These are phyloP conservation scores for Drosophila limbata DNA, from an alignment of 2,888 invertebrate genomes.

Conservation along the genomic window DNA sequence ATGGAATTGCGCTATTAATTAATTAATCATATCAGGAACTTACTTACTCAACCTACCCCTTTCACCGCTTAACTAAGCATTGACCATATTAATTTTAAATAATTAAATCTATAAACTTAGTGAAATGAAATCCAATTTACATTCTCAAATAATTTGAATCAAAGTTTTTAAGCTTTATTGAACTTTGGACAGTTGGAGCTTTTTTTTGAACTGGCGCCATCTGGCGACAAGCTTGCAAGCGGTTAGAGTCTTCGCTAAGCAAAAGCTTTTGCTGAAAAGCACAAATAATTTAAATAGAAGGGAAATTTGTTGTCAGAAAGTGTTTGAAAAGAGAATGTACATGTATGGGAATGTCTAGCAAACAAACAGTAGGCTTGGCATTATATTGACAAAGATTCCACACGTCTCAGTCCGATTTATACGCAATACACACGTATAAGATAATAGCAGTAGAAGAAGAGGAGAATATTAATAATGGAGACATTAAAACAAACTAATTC, in stretches of 20 bases:
- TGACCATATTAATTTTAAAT: too few species aligned
- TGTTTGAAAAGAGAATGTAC: background rate
- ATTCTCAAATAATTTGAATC: too few species aligned
- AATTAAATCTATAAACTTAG: too few species aligned
- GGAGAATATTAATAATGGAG: background rate
- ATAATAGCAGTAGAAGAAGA: background rate
- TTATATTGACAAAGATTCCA: background rate
- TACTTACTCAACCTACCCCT: too few species aligned
- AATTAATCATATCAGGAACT: too few species aligned
- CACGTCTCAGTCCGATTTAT: background rate
- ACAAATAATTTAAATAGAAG: conserved; percentile 37
- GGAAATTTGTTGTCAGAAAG: conserved; percentile 30
- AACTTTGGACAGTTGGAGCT: background rate
- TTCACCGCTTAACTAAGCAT: too few species aligned
- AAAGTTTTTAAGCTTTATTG: background rate
- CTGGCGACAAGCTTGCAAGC: background rate
- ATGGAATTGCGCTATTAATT: too few species aligned
- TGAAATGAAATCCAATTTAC: too few species aligned
- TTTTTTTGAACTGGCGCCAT: conserved; percentile 13
- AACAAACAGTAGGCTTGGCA: background rate
- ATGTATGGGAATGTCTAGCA: background rate
- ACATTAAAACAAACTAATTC: background rate
- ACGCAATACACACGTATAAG: background rate
- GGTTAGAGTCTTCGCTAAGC: conserved; percentile 16
- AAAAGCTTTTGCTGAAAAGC: conserved; percentile 4